Percentiles rank a stretch among this genome's conserved stretches.
phyloP scores from a whole-genome alignment of 2,888 invertebrate genomes.

The Abscondita cerata region DNA sequence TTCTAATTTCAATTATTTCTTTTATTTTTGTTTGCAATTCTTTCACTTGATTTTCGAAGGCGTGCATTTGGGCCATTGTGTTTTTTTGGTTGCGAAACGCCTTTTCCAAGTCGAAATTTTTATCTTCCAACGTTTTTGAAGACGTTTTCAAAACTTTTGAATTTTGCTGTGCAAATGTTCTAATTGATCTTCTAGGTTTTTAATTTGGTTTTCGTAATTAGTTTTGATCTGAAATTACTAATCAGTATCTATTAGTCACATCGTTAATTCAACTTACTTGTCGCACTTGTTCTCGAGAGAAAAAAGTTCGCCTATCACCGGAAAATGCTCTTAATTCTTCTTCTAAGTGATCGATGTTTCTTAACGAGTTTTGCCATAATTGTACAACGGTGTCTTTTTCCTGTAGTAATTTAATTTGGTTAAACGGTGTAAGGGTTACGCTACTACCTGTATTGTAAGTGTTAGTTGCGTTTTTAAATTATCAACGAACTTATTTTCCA shows the following conservation, averaged over 20 bases:
- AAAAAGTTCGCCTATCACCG: slow-evolving; percentile 47
- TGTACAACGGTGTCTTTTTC: slow-evolving; percentile 72
- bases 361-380: slow-evolving; percentile 72
- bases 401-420: slow-evolving; percentile 49
- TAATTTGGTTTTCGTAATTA: slow-evolving; percentile 62
- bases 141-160: slow-evolving; percentile 31
- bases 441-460: slow-evolving; percentile 50
- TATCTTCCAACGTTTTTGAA: slow-evolving; percentile 31
- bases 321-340: slow-evolving; percentile 67
- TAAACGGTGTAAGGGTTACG: no score
- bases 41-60: slow-evolving; percentile 61
- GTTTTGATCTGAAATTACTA: slow-evolving; percentile 55
- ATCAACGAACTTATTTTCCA: slow-evolving; percentile 50
- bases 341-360: slow-evolving; percentile 71
- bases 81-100: slow-evolving; percentile 63
- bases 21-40: slow-evolving; percentile 57
- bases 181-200: slow-evolving; percentile 56
- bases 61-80: slow-evolving; percentile 57
- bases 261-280: slow-evolving; percentile 39
- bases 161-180: slow-evolving; percentile 39
- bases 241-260: not conserved
- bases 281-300: slow-evolving; percentile 49
- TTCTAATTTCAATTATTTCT: slow-evolving; percentile 44
- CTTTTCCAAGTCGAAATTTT: slow-evolving; percentile 52
- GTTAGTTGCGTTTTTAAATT: slow-evolving; percentile 57